These are phyloP conservation scores for Halcyon senegalensis DNA, from an alignment of 2,113 vertebrate species.

Conservation along the genomic window DNA sequence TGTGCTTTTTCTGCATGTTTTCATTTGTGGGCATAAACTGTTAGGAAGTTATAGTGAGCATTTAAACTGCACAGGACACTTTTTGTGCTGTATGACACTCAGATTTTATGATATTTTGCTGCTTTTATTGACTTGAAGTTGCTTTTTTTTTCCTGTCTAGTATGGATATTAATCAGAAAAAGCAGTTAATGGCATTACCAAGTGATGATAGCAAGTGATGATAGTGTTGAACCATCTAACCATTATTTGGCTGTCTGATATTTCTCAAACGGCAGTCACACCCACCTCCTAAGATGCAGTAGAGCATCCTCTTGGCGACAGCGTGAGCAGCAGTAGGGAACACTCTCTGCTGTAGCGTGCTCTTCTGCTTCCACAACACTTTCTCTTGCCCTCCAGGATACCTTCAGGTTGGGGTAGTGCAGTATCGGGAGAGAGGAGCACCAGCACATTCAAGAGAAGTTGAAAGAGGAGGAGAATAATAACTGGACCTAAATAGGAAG, in stretches of 20 bases:
- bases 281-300: not conserved
- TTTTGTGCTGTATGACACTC: not conserved
- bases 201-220: no score
- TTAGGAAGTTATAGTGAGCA: not conserved
- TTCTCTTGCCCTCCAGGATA: not conserved
- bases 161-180: not conserved
- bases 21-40: not conserved
- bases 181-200: not conserved
- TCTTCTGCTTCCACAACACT: not conserved
- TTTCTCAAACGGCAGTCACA: not conserved
- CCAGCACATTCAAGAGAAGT: not conserved
- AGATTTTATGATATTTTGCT: not conserved
- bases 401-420: not conserved
- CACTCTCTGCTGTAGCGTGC: rapidly evolving
- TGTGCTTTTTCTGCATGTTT: not conserved
- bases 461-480: not conserved
- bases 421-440: not conserved
- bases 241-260: not conserved
- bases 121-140: not conserved
- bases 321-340: not conserved
- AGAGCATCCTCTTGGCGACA: not conserved
- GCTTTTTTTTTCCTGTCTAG: not conserved
- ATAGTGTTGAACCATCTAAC: not conserved
- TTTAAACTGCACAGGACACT: not conserved
- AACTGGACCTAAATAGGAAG: not conserved